Conservation (phyloP, 2,888 invertebrate species). For the Hemaris fuciformis region DNA sequence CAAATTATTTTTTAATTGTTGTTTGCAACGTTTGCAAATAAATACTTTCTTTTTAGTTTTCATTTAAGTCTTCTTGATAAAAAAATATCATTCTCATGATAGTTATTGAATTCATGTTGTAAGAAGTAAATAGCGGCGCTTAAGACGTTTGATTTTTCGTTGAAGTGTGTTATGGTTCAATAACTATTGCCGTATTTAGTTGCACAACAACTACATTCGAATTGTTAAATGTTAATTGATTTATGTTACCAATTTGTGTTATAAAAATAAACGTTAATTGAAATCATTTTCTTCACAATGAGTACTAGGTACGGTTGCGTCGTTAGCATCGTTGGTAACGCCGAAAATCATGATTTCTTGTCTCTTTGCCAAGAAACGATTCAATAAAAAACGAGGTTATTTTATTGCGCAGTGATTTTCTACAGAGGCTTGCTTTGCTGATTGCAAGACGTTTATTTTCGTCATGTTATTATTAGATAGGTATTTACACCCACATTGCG, state of each 20-base stretch:
- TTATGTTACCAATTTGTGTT: neutral
- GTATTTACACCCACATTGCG: neutral
- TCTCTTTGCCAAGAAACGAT: conserved; percentile 66
- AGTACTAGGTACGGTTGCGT: conserved; percentile 13
- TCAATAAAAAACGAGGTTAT: conserved; percentile 61
- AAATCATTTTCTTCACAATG: neutral
- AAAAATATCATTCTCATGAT: too few relatives aligned
- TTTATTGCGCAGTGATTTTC: conserved; percentile 64
- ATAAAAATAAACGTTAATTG: neutral
- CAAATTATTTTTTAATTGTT: too few relatives aligned
- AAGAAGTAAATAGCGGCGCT: neutral
- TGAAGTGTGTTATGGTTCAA: neutral
- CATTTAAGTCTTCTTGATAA: too few relatives aligned
- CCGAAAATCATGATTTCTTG: conserved; percentile 64
- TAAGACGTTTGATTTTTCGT: neutral
- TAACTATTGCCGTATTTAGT: neutral
- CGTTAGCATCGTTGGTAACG: conserved; percentile 30
- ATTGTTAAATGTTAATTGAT: neutral
- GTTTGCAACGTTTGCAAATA: too few relatives aligned
- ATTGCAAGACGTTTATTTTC: conserved; percentile 49
- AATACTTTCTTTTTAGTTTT: too few relatives aligned
- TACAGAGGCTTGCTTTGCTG: conserved; percentile 38
- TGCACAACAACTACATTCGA: neutral
- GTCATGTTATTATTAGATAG: conserved; percentile 15
- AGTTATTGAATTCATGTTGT: too few relatives aligned